phyloP scores from a whole-genome alignment of 1,140 invertebrate genomes.

The Brachionus rotundiformis region DNA sequence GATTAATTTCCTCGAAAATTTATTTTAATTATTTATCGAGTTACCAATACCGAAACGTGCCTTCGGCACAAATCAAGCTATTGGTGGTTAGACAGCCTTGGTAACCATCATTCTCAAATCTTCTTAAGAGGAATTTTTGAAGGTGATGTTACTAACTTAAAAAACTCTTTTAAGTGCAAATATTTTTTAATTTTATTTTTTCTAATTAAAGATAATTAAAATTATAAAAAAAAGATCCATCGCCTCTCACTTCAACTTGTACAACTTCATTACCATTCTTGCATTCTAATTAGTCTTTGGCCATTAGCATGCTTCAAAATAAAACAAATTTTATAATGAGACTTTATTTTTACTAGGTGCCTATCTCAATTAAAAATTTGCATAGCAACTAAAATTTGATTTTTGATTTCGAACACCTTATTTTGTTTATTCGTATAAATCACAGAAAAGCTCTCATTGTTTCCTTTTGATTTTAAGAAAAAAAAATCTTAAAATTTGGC shows the following conservation, averaged over 20 bases:
- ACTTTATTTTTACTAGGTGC: constrained; percentile 9
- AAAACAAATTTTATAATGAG: not conserved
- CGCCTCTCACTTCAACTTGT: no score
- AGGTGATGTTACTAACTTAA: not conserved
- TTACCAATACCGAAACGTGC: not conserved
- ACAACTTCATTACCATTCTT: not conserved
- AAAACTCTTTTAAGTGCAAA: no score
- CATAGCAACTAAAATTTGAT: constrained; percentile 19
- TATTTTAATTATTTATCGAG: not conserved
- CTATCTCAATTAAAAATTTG: constrained; percentile 20
- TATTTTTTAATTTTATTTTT: not conserved
- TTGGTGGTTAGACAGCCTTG: not conserved
- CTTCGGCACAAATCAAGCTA: not conserved
- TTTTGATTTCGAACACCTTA: constrained; percentile 14
- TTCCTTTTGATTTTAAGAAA: constrained; percentile 24
- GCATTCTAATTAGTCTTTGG: not conserved
- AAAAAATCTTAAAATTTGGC: not conserved
- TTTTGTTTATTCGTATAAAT: constrained; percentile 27
- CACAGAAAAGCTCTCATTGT: not conserved
- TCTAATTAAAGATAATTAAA: not conserved
- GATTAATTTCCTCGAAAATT: not conserved
- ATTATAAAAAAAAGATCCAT: no score
- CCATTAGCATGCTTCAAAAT: not conserved
- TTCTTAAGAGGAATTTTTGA: not conserved
- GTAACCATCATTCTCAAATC: not conserved